Conservation (phyloP, 2,113 vertebrate species). For the Catharus fuscescens region DNA sequence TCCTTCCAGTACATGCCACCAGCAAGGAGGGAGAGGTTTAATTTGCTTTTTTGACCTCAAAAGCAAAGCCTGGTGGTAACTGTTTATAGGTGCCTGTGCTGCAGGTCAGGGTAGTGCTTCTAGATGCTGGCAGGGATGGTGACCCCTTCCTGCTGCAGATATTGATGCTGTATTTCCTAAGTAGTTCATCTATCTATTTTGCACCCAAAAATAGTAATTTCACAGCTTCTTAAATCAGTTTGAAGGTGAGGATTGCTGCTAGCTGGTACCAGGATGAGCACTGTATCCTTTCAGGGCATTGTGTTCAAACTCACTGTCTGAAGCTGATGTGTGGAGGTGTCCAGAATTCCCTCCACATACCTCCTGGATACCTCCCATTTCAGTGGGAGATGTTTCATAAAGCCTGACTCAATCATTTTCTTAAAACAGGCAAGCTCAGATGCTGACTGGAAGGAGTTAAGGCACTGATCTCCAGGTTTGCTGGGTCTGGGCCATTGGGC, state of each 20-base stretch:
- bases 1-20: neutral
- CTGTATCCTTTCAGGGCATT: neutral
- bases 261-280: neutral
- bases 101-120: neutral
- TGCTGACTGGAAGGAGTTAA: neutral
- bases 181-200: neutral
- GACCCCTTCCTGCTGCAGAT: neutral
- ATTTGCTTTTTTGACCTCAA: neutral
- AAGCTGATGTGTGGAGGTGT: neutral
- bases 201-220: neutral
- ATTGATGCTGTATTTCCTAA: neutral
- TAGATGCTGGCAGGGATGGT: neutral
- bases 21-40: neutral
- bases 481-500: slow-evolving; percentile 4
- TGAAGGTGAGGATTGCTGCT: neutral
- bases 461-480: neutral
- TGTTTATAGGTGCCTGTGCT: neutral
- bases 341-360: neutral
- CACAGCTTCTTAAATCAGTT: neutral
- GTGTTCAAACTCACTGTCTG: neutral
- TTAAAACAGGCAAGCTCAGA: neutral
- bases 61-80: neutral
- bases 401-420: neutral
- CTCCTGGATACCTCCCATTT: neutral
- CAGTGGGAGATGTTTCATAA: neutral